These are phyloP conservation scores for Centruroides vittatus DNA, from an alignment of 1,140 invertebrate genomes.

Conservation along the genomic window DNA sequence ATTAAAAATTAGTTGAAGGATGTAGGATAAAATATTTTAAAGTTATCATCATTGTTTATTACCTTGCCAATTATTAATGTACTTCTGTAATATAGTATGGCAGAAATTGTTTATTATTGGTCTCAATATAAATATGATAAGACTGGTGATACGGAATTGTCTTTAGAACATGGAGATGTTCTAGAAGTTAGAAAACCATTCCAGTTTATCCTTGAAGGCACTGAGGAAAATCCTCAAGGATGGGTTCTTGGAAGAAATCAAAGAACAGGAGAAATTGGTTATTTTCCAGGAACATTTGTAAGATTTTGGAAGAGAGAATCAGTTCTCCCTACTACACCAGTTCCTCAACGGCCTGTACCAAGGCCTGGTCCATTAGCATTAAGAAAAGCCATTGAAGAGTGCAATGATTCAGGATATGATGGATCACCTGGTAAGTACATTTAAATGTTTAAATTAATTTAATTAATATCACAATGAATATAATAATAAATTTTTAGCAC, in stretches of 20 bases:
- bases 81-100: conserved; percentile 4
- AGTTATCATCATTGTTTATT: too few relatives aligned
- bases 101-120: conserved; percentile 15
- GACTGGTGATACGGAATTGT: conserved; percentile 12
- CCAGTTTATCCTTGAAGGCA: conserved; percentile 17
- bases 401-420: conserved; percentile 20
- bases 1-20: too few relatives aligned
- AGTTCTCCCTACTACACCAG: conserved; percentile 3
- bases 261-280: conserved; percentile 18
- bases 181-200: conserved; percentile 19
- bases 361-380: conserved; percentile 1
- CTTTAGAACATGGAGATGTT: conserved; percentile 14
- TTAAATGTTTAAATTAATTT: too few relatives aligned
- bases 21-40: too few relatives aligned
- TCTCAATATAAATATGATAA: conserved; percentile 14
- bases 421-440: conserved; percentile 16
- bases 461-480: too few relatives aligned
- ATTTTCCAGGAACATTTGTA: conserved; percentile 19
- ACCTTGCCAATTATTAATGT: neutral
- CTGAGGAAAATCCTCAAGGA: conserved; percentile 18
- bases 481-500: too few relatives aligned
- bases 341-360: conserved; percentile 15
- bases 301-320: conserved; percentile 11
- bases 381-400: conserved; percentile 13
- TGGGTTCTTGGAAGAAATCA: conserved; percentile 19